Evolutionary conservation across 2,888 invertebrate species (phyloP).

Genomic region (Tetropium fuscum): DNA sequence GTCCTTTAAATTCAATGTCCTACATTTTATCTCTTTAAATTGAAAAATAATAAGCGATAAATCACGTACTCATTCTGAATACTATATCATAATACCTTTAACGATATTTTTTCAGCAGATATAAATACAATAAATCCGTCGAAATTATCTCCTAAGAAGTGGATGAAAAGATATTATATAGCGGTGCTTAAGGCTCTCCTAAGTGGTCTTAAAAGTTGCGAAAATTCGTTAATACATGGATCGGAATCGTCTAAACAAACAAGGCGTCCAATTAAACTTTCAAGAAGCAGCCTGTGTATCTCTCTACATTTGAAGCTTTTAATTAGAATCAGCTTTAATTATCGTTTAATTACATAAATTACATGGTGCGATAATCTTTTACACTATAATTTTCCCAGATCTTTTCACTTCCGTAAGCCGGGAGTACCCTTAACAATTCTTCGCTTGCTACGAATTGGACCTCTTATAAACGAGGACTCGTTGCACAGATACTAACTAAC

Average conservation of each 20-base stretch:
- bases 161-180: slow-evolving; percentile 12
- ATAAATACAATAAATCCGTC: slow-evolving; percentile 11
- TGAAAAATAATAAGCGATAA: too few species aligned
- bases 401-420: slow-evolving; percentile 30
- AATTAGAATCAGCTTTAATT: slow-evolving; percentile 53
- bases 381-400: slow-evolving; percentile 42
- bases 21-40: too few species aligned
- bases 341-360: slow-evolving; percentile 53
- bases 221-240: slow-evolving; percentile 33
- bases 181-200: neutral
- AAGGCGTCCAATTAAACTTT: slow-evolving; percentile 48
- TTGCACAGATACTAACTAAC: too few species aligned
- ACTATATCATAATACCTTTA: neutral
- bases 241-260: slow-evolving; percentile 31
- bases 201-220: slow-evolving; percentile 29
- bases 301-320: slow-evolving; percentile 51
- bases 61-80: neutral
- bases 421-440: slow-evolving; percentile 12
- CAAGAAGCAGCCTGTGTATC: slow-evolving; percentile 42
- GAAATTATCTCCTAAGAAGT: neutral
- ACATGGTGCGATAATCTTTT: slow-evolving; percentile 40
- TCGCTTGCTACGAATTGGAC: slow-evolving; percentile 14
- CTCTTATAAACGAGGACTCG: slow-evolving; percentile 27
- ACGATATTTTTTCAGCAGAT: neutral
- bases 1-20: too few species aligned